phyloP scores from a whole-genome alignment of 2,113 vertebrate species.

The Neomonachus schauinslandi region DNA sequence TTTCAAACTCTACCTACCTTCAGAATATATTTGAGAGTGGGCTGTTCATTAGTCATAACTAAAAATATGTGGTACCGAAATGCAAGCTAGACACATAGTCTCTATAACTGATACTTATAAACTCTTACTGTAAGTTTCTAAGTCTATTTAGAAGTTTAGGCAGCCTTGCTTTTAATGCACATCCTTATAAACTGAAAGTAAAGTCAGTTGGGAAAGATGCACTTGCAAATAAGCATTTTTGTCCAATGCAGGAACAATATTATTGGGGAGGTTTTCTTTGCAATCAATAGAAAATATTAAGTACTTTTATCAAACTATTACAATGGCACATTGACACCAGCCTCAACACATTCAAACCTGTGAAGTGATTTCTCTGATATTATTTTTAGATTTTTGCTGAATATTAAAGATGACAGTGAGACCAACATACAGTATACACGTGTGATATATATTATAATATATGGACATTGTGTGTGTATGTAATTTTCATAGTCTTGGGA shows the following conservation, averaged over 20 bases:
- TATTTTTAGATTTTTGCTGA: not conserved
- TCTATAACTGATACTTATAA: not conserved
- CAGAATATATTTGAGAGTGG: not conserved
- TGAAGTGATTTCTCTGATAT: not conserved
- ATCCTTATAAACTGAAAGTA: not conserved
- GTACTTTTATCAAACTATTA: not conserved
- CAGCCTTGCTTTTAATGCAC: not conserved
- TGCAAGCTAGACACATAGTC: not conserved
- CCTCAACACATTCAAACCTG: not conserved
- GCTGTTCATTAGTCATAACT: conserved; percentile 49
- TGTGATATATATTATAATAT: not conserved
- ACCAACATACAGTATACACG: not conserved
- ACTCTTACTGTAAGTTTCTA: not conserved
- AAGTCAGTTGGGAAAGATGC: not conserved
- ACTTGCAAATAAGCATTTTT: conserved; percentile 12
- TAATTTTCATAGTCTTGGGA: not conserved
- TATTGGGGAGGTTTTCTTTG: not conserved
- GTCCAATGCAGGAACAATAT: not conserved
- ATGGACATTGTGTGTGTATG: not conserved
- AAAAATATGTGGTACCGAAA: not conserved
- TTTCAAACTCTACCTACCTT: conserved; percentile 24
- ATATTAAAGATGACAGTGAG: not conserved
- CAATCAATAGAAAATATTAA: not conserved
- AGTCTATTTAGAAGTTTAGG: not conserved
- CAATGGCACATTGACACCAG: not conserved